Evolutionary conservation across 30 jellyfish, hydroid and myxozoan genomes (phyloP).

Genomic region (Turritopsis dohrnii): DNA sequence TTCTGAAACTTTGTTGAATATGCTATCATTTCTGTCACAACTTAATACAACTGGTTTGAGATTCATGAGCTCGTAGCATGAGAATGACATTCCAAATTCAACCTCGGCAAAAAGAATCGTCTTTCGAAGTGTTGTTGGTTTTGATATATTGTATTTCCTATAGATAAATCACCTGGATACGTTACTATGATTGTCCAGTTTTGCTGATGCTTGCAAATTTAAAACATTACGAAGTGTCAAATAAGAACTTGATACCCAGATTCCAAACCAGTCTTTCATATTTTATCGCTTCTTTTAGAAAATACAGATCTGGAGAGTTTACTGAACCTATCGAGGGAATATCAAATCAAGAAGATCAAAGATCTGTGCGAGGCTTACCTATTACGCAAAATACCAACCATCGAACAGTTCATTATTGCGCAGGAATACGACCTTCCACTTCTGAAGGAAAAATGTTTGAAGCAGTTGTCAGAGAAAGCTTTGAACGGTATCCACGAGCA

Average conservation of each 20-base stretch:
- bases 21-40: too few species aligned
- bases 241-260: neutral
- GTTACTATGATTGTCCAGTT: too few species aligned
- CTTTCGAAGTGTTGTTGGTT: too few species aligned
- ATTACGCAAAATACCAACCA: constrained; percentile 49
- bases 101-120: too few species aligned
- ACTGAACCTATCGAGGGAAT: constrained; percentile 68
- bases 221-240: too few species aligned
- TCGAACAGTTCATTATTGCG: constrained; percentile 73
- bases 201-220: too few species aligned
- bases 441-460: constrained; percentile 52
- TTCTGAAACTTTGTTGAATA: too few species aligned
- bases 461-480: constrained; percentile 51
- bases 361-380: constrained; percentile 62
- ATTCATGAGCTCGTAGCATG: too few species aligned
- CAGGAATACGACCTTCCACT: constrained; percentile 50
- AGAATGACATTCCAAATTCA: too few species aligned
- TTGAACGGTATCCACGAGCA: constrained; percentile 54
- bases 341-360: constrained; percentile 52
- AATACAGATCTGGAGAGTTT: constrained; percentile 60
- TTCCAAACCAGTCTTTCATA: neutral
- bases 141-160: too few species aligned
- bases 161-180: too few species aligned
- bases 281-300: constrained; percentile 25
- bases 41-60: too few species aligned